A percentile compares a stretch with the other conserved stretches of the same genome.
Conservation (phyloP, 1,140 invertebrate genomes). For the Asobara japonica region DNA sequence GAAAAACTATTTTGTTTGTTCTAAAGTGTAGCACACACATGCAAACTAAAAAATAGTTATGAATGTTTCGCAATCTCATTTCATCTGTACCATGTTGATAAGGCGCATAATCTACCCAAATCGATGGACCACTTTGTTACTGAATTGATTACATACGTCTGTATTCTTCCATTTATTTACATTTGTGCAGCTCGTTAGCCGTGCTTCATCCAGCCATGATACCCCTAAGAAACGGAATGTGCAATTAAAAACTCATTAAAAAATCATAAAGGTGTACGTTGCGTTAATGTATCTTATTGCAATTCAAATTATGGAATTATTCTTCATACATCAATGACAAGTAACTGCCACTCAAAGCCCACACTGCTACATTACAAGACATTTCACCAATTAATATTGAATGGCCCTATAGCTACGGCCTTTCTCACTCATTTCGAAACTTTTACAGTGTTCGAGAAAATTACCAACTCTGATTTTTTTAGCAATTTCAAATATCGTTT, state of each 20-base stretch:
- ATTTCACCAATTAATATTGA: background rate
- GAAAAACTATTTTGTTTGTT: too few species aligned
- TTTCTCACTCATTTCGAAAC: too few species aligned
- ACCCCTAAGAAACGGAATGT: background rate
- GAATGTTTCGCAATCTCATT: too few species aligned
- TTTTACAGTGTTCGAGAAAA: too few species aligned
- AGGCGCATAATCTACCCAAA: too few species aligned
- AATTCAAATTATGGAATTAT: background rate
- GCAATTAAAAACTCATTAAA: constrained; percentile 24
- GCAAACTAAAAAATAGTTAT: too few species aligned
- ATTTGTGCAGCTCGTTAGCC: background rate
- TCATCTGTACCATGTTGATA: too few species aligned
- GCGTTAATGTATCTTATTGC: background rate
- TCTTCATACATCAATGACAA: background rate
- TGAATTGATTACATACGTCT: background rate
- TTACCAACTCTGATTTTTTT: too few species aligned
- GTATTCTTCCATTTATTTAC: background rate
- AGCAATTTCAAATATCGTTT: too few species aligned
- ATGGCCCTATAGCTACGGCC: too few species aligned
- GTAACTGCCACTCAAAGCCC: background rate
- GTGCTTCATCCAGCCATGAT: background rate
- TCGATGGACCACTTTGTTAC: too few species aligned
- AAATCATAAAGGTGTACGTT: constrained; percentile 13
- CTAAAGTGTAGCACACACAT: too few species aligned
- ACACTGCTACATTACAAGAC: background rate